Conservation (phyloP, 2,888 invertebrate genomes). For the Ophioninae sp. region DNA sequence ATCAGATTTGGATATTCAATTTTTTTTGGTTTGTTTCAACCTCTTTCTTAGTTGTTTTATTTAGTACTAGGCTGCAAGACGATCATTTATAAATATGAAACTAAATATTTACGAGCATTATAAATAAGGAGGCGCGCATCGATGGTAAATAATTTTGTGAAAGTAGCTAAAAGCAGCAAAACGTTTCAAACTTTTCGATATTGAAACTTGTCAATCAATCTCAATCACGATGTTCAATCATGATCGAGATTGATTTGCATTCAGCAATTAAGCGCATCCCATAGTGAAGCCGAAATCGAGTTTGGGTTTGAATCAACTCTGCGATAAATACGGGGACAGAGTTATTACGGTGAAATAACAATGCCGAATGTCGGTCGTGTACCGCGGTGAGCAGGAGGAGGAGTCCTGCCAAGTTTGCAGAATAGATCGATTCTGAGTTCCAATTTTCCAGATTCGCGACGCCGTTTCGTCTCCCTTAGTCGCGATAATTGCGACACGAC, state of each 20-base stretch:
- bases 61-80: too few relatives aligned
- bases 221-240: too few relatives aligned
- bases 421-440: slow-evolving; percentile 25
- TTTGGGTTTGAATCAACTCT: neutral
- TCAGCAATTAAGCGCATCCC: neutral
- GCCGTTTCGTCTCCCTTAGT: neutral
- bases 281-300: neutral
- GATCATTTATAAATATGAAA: too few relatives aligned
- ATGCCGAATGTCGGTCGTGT: neutral
- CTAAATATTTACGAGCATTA: too few relatives aligned
- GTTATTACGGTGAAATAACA: slow-evolving; percentile 11
- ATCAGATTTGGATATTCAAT: too few relatives aligned
- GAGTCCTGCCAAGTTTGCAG: neutral
- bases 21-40: too few relatives aligned
- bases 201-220: too few relatives aligned
- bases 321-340: neutral
- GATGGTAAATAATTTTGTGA: too few relatives aligned
- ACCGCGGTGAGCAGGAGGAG: neutral
- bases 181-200: too few relatives aligned
- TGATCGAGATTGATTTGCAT: neutral
- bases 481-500: slow-evolving; percentile 20
- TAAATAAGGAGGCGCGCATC: too few relatives aligned
- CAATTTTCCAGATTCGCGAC: slow-evolving; percentile 30
- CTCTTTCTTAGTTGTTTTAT: too few relatives aligned
- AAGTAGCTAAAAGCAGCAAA: too few relatives aligned